Conservation (phyloP, 1,140 invertebrate species). For the Paracyclopina nana region DNA sequence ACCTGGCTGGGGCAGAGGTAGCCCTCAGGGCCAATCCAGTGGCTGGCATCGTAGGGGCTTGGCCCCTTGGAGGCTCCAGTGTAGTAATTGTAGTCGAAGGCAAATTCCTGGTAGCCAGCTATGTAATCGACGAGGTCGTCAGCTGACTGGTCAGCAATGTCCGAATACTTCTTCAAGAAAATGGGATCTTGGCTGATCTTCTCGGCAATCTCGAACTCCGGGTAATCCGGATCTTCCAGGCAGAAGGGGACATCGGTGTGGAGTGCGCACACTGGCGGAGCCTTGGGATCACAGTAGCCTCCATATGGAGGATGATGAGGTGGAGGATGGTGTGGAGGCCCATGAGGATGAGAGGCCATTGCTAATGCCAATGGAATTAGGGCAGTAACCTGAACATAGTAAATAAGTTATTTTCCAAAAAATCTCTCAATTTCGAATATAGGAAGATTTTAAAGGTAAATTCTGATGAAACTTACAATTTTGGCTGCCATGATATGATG, state of each 20-base stretch:
- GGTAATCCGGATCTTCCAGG: slow-evolving; percentile 20
- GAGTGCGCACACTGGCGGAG: slow-evolving; percentile 20
- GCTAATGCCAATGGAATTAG: neutral
- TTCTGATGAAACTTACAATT: too few species aligned
- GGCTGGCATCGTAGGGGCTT: slow-evolving; percentile 17
- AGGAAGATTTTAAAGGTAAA: too few species aligned
- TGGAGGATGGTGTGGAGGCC: slow-evolving; percentile 22
- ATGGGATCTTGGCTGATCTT: slow-evolving; percentile 19
- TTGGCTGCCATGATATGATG: too few species aligned
- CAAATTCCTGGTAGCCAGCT: slow-evolving; percentile 18
- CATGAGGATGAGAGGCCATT: slow-evolving; percentile 21
- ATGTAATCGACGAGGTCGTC: slow-evolving; percentile 20
- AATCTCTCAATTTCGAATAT: neutral
- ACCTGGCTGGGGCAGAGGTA: slow-evolving; percentile 21
- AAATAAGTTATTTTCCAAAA: neutral
- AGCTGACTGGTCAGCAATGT: slow-evolving; percentile 21
- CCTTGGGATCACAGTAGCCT: slow-evolving; percentile 24
- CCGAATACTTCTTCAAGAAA: slow-evolving; percentile 21
- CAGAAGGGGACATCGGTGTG: slow-evolving; percentile 19
- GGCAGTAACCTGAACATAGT: neutral
- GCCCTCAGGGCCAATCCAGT: slow-evolving; percentile 22
- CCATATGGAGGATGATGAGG: slow-evolving; percentile 24
- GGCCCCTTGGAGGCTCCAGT: slow-evolving; percentile 20
- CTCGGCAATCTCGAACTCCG: slow-evolving; percentile 20
- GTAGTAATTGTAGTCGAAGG: slow-evolving; percentile 20